These are phyloP conservation scores for Conistra vaccinii DNA, from an alignment of 2,888 invertebrate genomes.

Conservation along the genomic window DNA sequence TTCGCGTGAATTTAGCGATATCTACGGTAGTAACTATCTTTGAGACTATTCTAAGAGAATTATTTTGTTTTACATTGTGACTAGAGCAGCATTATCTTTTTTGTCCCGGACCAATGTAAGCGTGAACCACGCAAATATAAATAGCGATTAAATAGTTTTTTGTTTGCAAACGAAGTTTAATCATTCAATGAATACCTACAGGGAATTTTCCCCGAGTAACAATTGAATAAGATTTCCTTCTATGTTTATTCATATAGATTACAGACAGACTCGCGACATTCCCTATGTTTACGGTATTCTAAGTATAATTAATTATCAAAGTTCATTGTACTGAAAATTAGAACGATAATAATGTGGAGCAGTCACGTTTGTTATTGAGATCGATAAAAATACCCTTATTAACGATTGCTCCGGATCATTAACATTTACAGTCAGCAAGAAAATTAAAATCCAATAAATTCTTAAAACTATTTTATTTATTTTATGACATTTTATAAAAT, in stretches of 20 bases:
- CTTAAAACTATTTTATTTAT: background rate
- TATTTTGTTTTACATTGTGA: background rate
- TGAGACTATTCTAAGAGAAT: constrained; percentile 10
- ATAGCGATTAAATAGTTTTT: background rate
- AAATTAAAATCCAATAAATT: background rate
- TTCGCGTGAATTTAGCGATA: background rate
- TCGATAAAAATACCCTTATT: constrained; percentile 9
- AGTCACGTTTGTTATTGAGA: constrained; percentile 47
- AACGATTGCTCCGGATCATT: constrained; percentile 7
- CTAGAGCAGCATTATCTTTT: background rate
- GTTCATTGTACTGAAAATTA: constrained; percentile 44
- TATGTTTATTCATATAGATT: background rate
- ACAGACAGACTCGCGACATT: background rate
- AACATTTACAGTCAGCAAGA: constrained; percentile 21
- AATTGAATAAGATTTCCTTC: background rate
- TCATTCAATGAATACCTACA: background rate
- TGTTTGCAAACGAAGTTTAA: constrained; percentile 9
- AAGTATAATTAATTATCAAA: constrained; percentile 22
- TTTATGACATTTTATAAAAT: background rate
- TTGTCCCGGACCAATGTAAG: background rate
- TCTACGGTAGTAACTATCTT: background rate
- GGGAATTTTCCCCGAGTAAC: background rate
- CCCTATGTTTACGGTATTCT: constrained; percentile 12
- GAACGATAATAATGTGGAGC: constrained; percentile 35
- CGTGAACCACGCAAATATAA: background rate